Conservation (phyloP, 2,888 invertebrate species). For the Odiellus spinosus region DNA sequence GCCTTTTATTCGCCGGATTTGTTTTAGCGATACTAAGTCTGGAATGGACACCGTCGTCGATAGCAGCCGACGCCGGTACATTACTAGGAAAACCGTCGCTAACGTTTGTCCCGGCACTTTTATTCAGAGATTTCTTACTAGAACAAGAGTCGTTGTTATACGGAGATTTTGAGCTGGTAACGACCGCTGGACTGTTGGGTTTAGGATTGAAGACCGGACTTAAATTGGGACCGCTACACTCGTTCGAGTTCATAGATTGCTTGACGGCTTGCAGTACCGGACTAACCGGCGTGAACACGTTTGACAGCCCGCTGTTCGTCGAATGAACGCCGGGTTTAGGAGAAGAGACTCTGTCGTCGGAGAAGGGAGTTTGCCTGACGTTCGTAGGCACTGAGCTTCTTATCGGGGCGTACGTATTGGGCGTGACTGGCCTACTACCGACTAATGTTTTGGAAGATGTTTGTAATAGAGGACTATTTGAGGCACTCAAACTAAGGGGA, state of each 20-base stretch:
- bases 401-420: constrained; percentile 12
- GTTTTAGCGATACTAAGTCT: constrained; percentile 18
- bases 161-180: no score
- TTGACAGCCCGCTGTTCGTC: no score
- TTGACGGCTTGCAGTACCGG: constrained; percentile 11
- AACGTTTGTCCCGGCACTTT: constrained; percentile 3
- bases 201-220: constrained; percentile 6
- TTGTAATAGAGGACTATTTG: constrained; percentile 19
- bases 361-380: background rate
- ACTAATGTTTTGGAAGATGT: constrained; percentile 3
- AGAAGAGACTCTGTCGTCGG: background rate
- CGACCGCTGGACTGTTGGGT: constrained; percentile 8
- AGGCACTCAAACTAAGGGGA: constrained; percentile 20
- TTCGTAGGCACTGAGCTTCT: background rate
- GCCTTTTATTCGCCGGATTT: constrained; percentile 38
- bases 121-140: background rate
- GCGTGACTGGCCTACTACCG: constrained; percentile 8
- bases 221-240: constrained; percentile 4
- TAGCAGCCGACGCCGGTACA: constrained; percentile 7
- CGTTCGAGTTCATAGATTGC: constrained; percentile 2
- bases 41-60: constrained; percentile 13
- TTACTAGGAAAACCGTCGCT: constrained; percentile 8
- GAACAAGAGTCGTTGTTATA: constrained; percentile 6
- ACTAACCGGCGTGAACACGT: constrained; percentile 16
- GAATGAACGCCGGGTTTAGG: background rate